phyloP scores from a whole-genome alignment of 2,113 vertebrate species.

The Forbesichthys agassizii region DNA sequence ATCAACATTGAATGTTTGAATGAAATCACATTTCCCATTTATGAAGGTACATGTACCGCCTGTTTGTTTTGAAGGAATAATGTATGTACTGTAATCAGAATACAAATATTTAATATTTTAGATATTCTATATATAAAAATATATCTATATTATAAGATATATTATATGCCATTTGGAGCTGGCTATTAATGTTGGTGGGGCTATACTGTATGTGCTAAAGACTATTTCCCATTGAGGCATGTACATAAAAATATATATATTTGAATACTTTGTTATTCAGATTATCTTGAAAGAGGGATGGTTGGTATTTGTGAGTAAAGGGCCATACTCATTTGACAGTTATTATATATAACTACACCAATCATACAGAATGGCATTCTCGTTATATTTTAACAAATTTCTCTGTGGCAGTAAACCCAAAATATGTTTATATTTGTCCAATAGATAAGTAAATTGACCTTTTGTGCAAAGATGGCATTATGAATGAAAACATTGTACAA shows the following conservation, averaged over 20 bases:
- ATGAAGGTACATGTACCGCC: slow-evolving; percentile 19
- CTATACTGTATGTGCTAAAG: background rate
- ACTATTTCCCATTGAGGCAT: no score
- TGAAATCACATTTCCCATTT: slow-evolving; percentile 15
- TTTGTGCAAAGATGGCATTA: slow-evolving; percentile 32
- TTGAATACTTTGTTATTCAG: no score
- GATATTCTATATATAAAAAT: slow-evolving; percentile 41
- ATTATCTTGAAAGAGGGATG: no score
- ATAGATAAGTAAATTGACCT: slow-evolving; percentile 32
- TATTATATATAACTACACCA: background rate
- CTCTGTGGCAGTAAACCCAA: background rate
- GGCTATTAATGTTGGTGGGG: slow-evolving; percentile 1
- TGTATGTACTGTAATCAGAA: slow-evolving; percentile 16
- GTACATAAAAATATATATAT: no score
- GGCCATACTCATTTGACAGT: no score
- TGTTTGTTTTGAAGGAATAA: slow-evolving; percentile 18
- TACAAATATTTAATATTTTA: slow-evolving; percentile 59
- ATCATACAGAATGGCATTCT: background rate
- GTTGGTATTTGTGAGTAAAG: no score
- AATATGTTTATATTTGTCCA: slow-evolving; percentile 13
- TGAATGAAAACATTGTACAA: background rate
- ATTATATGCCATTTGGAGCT: slow-evolving; percentile 26
- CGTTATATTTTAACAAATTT: background rate
- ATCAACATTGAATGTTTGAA: slow-evolving; percentile 25
- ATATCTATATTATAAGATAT: slow-evolving; percentile 45